Conservation (phyloP, 2,888 invertebrate genomes). For the Aleiodes testaceus region DNA sequence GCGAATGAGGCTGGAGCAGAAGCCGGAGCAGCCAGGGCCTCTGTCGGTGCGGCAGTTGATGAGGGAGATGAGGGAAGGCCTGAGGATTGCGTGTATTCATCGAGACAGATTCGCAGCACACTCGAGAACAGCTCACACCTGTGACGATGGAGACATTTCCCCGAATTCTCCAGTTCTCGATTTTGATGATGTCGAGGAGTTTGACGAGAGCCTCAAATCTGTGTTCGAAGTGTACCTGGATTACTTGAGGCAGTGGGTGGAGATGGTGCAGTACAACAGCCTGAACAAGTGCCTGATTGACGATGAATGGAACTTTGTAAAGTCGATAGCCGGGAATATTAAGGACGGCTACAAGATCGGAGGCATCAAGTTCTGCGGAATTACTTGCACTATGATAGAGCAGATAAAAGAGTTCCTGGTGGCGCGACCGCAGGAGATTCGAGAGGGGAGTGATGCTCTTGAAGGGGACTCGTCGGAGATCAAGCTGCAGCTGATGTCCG, state of each 20-base stretch:
- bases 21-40: conserved; percentile 87
- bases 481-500: conserved; percentile 76
- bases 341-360: conserved; percentile 83
- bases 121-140: conserved; percentile 77
- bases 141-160: conserved; percentile 68
- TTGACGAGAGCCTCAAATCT: conserved; percentile 84
- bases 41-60: conserved; percentile 91
- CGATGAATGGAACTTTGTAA: conserved; percentile 92
- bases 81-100: conserved; percentile 87
- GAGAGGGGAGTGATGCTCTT: conserved; percentile 56
- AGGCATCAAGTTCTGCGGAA: conserved; percentile 82
- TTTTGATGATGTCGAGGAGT: conserved; percentile 79
- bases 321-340: conserved; percentile 84
- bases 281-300: conserved; percentile 86
- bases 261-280: conserved; percentile 77
- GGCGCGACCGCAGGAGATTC: conserved; percentile 68
- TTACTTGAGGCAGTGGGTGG: conserved; percentile 89
- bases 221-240: conserved; percentile 89
- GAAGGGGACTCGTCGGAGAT: conserved; percentile 46
- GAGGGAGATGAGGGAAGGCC: conserved; percentile 91
- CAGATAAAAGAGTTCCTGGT: conserved; percentile 75
- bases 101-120: conserved; percentile 84
- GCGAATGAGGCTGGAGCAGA: conserved; percentile 86
- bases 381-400: conserved; percentile 74
- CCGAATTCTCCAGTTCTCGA: conserved; percentile 68